These are phyloP conservation scores for Anthopleura sola DNA, from an alignment of 64 coral and sea anemone genomes.

Conservation along the genomic window DNA sequence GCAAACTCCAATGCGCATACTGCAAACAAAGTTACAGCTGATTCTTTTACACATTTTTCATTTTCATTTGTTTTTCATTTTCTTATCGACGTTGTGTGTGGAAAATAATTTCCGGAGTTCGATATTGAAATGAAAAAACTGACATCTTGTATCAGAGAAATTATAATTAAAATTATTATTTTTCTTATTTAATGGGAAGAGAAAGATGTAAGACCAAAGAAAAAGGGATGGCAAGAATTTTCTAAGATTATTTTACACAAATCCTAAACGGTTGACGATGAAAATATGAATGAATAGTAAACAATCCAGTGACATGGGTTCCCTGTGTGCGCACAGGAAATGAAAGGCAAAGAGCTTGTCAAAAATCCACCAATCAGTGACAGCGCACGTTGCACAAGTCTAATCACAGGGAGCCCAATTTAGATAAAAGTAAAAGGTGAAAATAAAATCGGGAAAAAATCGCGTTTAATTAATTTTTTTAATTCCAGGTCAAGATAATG, in stretches of 20 bases:
- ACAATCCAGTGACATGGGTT: background rate
- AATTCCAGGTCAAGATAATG: no score
- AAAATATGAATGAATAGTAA: background rate
- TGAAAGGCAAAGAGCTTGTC: background rate
- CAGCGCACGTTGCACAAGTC: background rate
- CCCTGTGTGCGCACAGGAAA: background rate
- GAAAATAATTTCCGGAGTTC: background rate
- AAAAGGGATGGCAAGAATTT: background rate
- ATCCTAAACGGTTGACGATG: background rate
- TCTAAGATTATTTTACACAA: background rate
- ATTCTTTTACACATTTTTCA: background rate
- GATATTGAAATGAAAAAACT: no score
- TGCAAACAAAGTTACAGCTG: background rate
- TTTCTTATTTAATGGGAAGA: background rate
- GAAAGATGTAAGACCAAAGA: background rate
- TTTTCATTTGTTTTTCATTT: background rate
- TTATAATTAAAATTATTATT: no score
- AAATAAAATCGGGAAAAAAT: no score
- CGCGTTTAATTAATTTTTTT: no score
- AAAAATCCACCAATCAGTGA: slow-evolving; percentile 11
- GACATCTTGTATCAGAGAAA: background rate
- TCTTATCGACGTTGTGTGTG: background rate
- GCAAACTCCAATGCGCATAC: background rate
- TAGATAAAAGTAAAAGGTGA: no score
- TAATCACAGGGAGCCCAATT: no score